Base-by-base conservation (phyloP, 2,888 invertebrate genomes). In the Polydrusus tereticollis region DNA sequence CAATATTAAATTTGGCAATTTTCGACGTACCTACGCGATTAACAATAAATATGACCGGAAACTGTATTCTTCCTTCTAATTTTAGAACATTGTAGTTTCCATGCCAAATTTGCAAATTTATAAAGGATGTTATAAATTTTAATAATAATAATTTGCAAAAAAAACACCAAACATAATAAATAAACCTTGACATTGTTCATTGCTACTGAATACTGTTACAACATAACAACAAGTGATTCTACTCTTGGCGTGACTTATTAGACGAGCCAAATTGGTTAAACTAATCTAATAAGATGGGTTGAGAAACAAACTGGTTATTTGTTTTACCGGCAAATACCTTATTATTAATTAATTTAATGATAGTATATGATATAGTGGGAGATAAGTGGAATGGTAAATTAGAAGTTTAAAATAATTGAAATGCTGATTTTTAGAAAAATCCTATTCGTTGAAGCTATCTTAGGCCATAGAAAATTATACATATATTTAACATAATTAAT, bases 151-250 rank as follows among this genome's bases (percentile, higher is more conserved):
- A 41, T 16, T 16, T 16, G 41, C n/a, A 16, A 0, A 16, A 41
- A 41, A 16, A 41, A 38, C 1, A 38, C 7, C 14, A 26, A n/a
- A 50, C 26, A n/a, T 7, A n/a, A 18, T 20, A 21, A 58, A 41
- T 21, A 38, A 14, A 18, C 58, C 58, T 58, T 58, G 58, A 38
- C 58, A 58, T 58, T 58, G 58, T 58, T 58, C 58, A n/a, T 38
- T 58, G 58, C 58, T 38, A 38, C 58, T 38, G 41, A 57, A 18
- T 23, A 41, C 21, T 23, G n/a, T 58, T 41, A 57, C 57, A 33
- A 36, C 36, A 57, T 57, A 36, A 57, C 18, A 57, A 18, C 20
- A 23, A 50, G 50, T 33, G 33, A 12, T 55, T 29, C 29, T 33
- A n/a, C 12, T 57, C 20, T 33, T 33, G 36, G 41, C 58, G 58